Conservation (phyloP, 2,797 vertebrate genomes). For the Antennarius maculatus region DNA sequence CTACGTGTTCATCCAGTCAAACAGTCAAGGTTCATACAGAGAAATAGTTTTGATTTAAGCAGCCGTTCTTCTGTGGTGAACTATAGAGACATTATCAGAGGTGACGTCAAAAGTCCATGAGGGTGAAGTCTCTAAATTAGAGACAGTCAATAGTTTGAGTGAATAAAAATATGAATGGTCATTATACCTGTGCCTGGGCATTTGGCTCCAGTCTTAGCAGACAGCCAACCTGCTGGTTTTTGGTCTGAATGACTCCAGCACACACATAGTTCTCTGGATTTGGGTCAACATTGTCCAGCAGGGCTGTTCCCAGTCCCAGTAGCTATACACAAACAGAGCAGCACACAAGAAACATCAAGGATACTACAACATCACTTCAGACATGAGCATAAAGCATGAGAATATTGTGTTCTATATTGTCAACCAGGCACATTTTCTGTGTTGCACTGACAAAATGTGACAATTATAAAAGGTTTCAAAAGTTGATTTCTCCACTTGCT, state of each 20-base stretch:
- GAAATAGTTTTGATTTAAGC: too few relatives aligned
- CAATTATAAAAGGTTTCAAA: neutral
- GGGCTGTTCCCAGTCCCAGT: constrained; percentile 89
- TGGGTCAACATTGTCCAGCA: constrained; percentile 92
- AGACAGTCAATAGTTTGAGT: too few relatives aligned
- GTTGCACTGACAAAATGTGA: neutral
- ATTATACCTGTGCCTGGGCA: constrained; percentile 88
- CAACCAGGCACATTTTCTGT: neutral
- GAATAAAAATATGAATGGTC: too few relatives aligned
- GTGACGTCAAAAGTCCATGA: too few relatives aligned
- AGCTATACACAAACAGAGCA: constrained; percentile 71
- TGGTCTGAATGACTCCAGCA: constrained; percentile 93
- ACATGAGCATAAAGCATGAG: neutral
- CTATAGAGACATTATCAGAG: too few relatives aligned
- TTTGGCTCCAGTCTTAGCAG: constrained; percentile 93
- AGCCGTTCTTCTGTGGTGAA: too few relatives aligned
- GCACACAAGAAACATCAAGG: neutral
- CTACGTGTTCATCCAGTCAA: too few relatives aligned
- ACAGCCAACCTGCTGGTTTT: constrained; percentile 91
- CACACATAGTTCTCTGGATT: constrained; percentile 95
- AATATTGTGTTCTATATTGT: neutral
- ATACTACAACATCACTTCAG: neutral
- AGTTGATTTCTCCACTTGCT: neutral
- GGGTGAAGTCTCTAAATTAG: too few relatives aligned
- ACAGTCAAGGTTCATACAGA: too few relatives aligned